Conservation (phyloP, 2,888 invertebrate genomes). For the Sminthurides aquaticus region DNA sequence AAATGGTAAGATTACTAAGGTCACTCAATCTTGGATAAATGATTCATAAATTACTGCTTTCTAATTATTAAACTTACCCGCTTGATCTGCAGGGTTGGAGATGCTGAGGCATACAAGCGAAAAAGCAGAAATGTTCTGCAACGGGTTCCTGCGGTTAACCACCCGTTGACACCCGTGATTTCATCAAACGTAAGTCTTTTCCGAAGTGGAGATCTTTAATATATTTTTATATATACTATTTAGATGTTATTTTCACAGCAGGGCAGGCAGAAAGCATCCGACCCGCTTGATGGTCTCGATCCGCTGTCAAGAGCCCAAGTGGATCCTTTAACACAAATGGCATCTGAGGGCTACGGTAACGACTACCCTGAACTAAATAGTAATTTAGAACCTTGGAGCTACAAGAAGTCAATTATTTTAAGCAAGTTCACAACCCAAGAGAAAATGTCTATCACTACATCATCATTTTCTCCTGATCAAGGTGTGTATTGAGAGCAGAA, state of each 20-base stretch:
- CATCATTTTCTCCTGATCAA: slow-evolving; percentile 53
- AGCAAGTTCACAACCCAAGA: slow-evolving; percentile 88
- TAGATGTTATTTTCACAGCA: background rate
- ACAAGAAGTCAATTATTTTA: slow-evolving; percentile 67
- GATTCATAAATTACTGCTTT: background rate
- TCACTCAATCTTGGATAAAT: background rate
- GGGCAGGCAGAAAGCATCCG: slow-evolving; percentile 36
- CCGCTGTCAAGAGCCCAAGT: slow-evolving; percentile 58
- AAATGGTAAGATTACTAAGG: background rate
- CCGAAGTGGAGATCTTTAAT: background rate
- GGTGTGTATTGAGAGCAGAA: too few species aligned
- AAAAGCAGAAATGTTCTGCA: slow-evolving; percentile 19
- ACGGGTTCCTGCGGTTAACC: background rate
- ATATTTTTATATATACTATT: background rate
- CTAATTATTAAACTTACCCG: background rate
- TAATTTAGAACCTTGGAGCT: slow-evolving; percentile 68
- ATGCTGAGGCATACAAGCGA: slow-evolving; percentile 19
- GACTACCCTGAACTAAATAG: slow-evolving; percentile 44
- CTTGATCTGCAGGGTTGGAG: slow-evolving; percentile 14
- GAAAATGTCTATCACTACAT: slow-evolving; percentile 81
- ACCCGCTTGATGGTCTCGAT: slow-evolving; percentile 62
- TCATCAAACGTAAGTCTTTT: slow-evolving; percentile 3
- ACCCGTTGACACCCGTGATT: slow-evolving; percentile 2
- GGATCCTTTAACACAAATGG: slow-evolving; percentile 54
- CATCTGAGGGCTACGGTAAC: slow-evolving; percentile 37